Evolutionary conservation across 1,140 invertebrate genomes (phyloP), one percentile per base, ranked within the genome.

Genomic region (Cecropterus lyciades): DNA sequence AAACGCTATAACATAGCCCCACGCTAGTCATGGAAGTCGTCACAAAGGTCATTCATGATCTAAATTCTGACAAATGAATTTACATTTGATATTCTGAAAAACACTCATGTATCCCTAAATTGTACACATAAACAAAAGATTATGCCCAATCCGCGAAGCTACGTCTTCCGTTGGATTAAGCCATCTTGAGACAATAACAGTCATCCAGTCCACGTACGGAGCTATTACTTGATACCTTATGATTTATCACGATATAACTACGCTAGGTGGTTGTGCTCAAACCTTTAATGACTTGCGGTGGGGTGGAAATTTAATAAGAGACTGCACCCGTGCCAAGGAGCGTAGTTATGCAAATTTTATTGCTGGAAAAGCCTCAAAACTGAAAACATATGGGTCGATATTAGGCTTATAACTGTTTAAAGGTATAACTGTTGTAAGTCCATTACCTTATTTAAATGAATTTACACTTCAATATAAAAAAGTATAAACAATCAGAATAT

Each of bases 271-370:
- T 87, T 87, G 82, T 86, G 77, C 80, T 79, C 80, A 82, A 88
- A 86, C 85, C 88, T 86, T 91, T 91, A 91, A 91, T 91, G 88
- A 91, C 79, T 88, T 83, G 79, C 70, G 70, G 80, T 85, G 85
- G 88, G 88, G 86, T 80, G 78, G 88, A 91, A 91, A 91, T 91
- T 91, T 91, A 91, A 87, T 87, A 87, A 87, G 83, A 84, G 79
- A 82, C 81, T 82, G 81, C 78, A 82, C 66, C 80, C 75, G 78
- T 73, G 84, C 79, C 84, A 84, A 79, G 79, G 79, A 84, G 86
- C 85, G 88, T 89, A 89, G 87, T 91, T 91, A 91, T 91, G 88
- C 84, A 91, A 91, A 89, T 91, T 89, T 89, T 91, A 91, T 91
- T 86, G 84, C 79, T 84, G 79, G 78, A 69, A 87, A 86, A 88